These are phyloP conservation scores for Drosophila parabipectinata DNA, from an alignment of 1,140 invertebrate species.

Conservation along the genomic window DNA sequence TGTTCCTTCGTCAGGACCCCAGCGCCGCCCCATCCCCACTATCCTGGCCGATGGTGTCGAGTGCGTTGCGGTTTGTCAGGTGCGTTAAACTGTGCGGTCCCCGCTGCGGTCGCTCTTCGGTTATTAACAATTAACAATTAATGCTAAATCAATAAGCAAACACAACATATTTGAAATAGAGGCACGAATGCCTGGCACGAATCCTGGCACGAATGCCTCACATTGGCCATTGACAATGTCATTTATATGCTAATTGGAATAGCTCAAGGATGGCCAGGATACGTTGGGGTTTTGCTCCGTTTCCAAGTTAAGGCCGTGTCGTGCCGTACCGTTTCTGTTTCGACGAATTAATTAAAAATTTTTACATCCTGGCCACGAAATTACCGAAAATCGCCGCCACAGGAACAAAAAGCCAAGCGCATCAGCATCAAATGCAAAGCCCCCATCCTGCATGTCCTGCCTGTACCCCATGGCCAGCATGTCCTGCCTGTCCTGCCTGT, in stretches of 20 bases:
- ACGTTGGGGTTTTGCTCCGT: neutral
- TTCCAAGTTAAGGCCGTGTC: slow-evolving; percentile 13
- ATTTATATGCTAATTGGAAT: slow-evolving; percentile 76
- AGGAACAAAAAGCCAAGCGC: slow-evolving; percentile 26
- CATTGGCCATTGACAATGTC: slow-evolving; percentile 39
- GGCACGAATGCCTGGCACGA: neutral
- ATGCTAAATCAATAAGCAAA: slow-evolving; percentile 73
- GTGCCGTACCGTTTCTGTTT: neutral
- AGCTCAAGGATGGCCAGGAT: slow-evolving; percentile 11
- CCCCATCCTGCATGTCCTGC: slow-evolving; percentile 4
- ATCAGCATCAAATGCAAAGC: slow-evolving; percentile 35
- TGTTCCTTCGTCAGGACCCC: neutral
- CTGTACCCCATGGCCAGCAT: neutral
- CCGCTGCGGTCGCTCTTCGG: slow-evolving; percentile 42
- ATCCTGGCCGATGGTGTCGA: slow-evolving; percentile 29
- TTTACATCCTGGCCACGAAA: slow-evolving; percentile 53
- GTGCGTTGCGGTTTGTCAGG: slow-evolving; percentile 52
- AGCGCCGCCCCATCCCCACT: neutral
- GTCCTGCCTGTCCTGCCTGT: neutral
- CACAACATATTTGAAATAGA: slow-evolving; percentile 35
- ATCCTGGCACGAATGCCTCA: neutral
- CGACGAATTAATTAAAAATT: slow-evolving; percentile 74
- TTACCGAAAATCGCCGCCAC: slow-evolving; percentile 52
- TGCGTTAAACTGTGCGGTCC: slow-evolving; percentile 55
- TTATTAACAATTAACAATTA: slow-evolving; percentile 81